Evolutionary conservation across 2,797 vertebrate genomes (phyloP).

Genomic region (Paedocypris micromegethes): DNA sequence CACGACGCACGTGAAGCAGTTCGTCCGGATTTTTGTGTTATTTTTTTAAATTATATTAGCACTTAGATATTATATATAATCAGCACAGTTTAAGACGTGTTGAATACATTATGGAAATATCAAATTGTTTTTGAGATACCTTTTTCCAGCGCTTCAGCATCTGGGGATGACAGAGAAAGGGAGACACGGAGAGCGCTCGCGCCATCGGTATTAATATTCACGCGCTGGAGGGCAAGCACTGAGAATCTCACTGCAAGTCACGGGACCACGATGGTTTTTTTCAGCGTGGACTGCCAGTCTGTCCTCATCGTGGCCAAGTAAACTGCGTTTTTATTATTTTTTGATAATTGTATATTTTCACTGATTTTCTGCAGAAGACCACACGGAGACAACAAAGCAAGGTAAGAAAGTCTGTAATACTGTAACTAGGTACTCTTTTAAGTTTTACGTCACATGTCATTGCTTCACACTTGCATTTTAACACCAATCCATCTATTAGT

Average conservation of each 20-base stretch:
- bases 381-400: background rate
- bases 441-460: constrained; percentile 7
- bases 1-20: background rate
- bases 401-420: constrained; percentile 21
- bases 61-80: no score
- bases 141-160: constrained; percentile 3
- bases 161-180: constrained; percentile 21
- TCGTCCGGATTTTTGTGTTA: background rate
- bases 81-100: background rate
- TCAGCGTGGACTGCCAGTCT: background rate
- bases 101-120: no score
- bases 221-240: constrained; percentile 20
- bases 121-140: background rate
- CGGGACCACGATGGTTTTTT: constrained; percentile 11
- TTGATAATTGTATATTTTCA: background rate
- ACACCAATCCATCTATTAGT: constrained; percentile 8
- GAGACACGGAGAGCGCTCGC: constrained; percentile 20
- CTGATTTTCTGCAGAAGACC: background rate
- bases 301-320: constrained; percentile 1
- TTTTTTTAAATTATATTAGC: no score
- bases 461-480: constrained; percentile 10
- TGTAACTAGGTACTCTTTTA: constrained; percentile 11
- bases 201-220: constrained; percentile 22
- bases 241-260: background rate
- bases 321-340: background rate